A percentile compares a stretch with the other conserved stretches of the same genome.
Evolutionary conservation across 2,797 vertebrate genomes (phyloP).

Genomic region (Macropodus opercularis): DNA sequence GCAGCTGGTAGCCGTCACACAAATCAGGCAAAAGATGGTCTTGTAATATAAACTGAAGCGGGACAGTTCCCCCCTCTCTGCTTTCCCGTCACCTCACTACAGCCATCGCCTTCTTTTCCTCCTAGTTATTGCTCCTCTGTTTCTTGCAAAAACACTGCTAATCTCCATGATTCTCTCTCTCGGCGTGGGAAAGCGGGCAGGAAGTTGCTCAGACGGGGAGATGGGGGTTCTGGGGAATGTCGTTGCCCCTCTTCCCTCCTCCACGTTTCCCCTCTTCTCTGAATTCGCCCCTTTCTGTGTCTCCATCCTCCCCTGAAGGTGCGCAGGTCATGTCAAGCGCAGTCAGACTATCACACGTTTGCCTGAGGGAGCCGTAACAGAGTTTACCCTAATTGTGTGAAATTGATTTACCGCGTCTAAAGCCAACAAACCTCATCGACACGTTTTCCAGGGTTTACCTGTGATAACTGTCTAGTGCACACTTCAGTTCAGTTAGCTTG

Average conservation of each 20-base stretch:
- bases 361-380: slow-evolving; percentile 4
- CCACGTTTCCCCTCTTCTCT: not conserved
- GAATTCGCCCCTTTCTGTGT: slow-evolving; percentile 9
- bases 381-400: slow-evolving; percentile 26
- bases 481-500: too few species aligned
- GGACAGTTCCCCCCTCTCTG: slow-evolving; percentile 56
- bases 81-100: slow-evolving; percentile 14
- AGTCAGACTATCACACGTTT: slow-evolving; percentile 22
- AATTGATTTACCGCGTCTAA: slow-evolving; percentile 47
- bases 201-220: slow-evolving; percentile 67
- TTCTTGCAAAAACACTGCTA: slow-evolving; percentile 60
- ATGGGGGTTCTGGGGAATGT: slow-evolving; percentile 61
- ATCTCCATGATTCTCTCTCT: slow-evolving; percentile 41
- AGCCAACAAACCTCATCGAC: too few species aligned
- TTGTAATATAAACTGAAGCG: slow-evolving; percentile 61
- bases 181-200: slow-evolving; percentile 70
- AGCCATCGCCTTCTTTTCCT: not conserved
- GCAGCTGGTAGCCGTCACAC: slow-evolving; percentile 62
- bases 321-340: slow-evolving; percentile 16
- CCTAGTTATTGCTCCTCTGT: slow-evolving; percentile 37
- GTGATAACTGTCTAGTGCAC: too few species aligned
- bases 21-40: slow-evolving; percentile 39
- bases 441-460: too few species aligned
- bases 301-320: slow-evolving; percentile 3
- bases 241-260: slow-evolving; percentile 30